A percentile compares a stretch with the other conserved stretches of the same genome.
These are phyloP conservation scores for Oceanodroma leucorhoa DNA, from an alignment of 2,797 vertebrate genomes.

Conservation along the genomic window DNA sequence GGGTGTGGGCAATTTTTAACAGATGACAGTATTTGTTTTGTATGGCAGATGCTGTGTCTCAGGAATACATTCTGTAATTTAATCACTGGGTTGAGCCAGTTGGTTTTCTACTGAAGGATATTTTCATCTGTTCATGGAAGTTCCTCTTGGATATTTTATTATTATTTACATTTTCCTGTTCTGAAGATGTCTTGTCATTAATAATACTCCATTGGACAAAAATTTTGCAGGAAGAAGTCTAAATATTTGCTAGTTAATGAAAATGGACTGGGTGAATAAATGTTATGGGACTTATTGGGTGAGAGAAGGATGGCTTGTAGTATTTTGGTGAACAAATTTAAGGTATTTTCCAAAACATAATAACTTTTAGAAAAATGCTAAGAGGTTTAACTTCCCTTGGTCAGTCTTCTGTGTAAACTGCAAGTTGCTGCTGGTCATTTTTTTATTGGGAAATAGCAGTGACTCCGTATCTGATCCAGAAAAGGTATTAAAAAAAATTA, in stretches of 20 bases:
- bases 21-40: not conserved
- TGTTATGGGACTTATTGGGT: not conserved
- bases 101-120: not conserved
- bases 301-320: not conserved
- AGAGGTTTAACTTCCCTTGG: not conserved
- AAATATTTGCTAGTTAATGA: not conserved
- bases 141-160: not conserved
- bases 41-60: not conserved
- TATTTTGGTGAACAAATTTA: not conserved
- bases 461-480: not conserved
- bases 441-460: not conserved
- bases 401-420: not conserved
- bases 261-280: not conserved
- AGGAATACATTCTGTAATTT: not conserved
- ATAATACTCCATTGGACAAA: not conserved
- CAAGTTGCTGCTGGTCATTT: not conserved
- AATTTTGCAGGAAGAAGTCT: not conserved
- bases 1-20: not conserved
- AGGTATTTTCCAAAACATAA: not conserved
- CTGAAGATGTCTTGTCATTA: not conserved
- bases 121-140: not conserved
- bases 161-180: not conserved
- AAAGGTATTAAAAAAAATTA: not conserved
- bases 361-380: not conserved
- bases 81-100: not conserved